Conservation (phyloP, 2,797 vertebrate species). For the Takifugu ocellatus region DNA sequence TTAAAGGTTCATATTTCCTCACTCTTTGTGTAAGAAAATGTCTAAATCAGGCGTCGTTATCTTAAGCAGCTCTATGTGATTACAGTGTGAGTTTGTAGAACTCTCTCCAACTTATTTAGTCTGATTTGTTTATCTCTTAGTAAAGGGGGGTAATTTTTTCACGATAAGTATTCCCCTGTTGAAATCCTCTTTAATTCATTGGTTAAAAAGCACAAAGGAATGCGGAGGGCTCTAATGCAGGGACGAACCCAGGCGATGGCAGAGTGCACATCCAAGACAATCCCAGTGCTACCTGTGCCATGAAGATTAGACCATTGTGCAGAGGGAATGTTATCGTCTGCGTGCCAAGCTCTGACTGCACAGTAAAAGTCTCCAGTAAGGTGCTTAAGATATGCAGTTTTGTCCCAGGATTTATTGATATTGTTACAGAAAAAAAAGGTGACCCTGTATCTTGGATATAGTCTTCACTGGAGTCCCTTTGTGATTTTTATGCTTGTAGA, state of each 20-base stretch:
- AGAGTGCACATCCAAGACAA: constrained; percentile 80
- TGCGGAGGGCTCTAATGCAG: constrained; percentile 72
- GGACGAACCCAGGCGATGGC: constrained; percentile 72
- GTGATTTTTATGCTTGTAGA: constrained; percentile 56
- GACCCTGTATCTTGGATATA: constrained; percentile 70
- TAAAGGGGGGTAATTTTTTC: constrained; percentile 48
- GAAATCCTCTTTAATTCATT: constrained; percentile 81
- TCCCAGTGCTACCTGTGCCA: constrained; percentile 80
- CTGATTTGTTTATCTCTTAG: constrained; percentile 76
- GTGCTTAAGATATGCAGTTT: constrained; percentile 79
- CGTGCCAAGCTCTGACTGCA: constrained; percentile 69
- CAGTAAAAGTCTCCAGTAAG: constrained; percentile 77
- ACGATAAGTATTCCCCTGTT: constrained; percentile 72
- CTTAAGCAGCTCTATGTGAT: constrained; percentile 75
- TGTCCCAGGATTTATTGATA: constrained; percentile 75
- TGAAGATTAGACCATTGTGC: constrained; percentile 80
- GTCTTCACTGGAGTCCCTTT: constrained; percentile 54
- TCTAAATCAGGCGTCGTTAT: constrained; percentile 79
- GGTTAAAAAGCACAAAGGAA: constrained; percentile 80
- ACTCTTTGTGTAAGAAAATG: constrained; percentile 70
- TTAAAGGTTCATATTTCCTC: constrained; percentile 73
- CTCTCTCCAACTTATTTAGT: constrained; percentile 76
- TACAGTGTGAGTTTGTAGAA: constrained; percentile 73
- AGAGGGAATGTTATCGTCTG: constrained; percentile 73
- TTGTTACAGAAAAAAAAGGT: constrained; percentile 60